Evolutionary conservation across 2,797 vertebrate genomes (phyloP).

Genomic region (Parauchenoglanis ngamensis): DNA sequence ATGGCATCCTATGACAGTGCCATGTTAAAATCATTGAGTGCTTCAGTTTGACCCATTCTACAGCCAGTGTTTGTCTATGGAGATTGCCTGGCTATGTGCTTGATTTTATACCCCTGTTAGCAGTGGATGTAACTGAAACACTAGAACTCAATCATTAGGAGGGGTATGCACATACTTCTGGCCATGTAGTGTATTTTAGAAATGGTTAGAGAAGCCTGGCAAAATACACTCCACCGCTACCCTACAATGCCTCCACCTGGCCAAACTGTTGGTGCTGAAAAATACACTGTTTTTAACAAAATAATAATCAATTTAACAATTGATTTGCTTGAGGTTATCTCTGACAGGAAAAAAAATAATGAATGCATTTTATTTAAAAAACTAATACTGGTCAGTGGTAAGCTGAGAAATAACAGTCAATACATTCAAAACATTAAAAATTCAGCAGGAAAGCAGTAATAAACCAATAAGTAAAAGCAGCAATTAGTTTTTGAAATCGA

Average conservation of each 20-base stretch:
- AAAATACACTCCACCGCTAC: not conserved
- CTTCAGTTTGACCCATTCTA: not conserved
- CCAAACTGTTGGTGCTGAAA: not conserved
- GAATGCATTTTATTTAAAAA: not conserved
- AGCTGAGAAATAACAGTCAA: too few species aligned
- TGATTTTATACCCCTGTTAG: not conserved
- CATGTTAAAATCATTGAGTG: not conserved
- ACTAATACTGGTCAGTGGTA: too few species aligned
- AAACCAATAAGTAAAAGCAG: not conserved
- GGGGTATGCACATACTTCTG: not conserved
- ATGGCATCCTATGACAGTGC: not conserved
- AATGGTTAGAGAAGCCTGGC: not conserved
- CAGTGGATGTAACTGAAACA: not conserved
- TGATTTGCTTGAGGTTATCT: not conserved
- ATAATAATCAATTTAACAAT: not conserved
- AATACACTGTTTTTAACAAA: not conserved
- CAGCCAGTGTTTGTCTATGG: not conserved
- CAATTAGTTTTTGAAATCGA: not conserved
- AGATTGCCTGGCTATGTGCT: not conserved
- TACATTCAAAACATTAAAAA: not conserved
- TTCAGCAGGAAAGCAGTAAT: not conserved
- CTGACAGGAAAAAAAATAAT: not conserved
- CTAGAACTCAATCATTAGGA: not conserved
- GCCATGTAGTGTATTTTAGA: not conserved
- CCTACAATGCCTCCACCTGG: not conserved